Base-by-base conservation (phyloP, 2,888 invertebrate species). In the Germaria angustata region DNA sequence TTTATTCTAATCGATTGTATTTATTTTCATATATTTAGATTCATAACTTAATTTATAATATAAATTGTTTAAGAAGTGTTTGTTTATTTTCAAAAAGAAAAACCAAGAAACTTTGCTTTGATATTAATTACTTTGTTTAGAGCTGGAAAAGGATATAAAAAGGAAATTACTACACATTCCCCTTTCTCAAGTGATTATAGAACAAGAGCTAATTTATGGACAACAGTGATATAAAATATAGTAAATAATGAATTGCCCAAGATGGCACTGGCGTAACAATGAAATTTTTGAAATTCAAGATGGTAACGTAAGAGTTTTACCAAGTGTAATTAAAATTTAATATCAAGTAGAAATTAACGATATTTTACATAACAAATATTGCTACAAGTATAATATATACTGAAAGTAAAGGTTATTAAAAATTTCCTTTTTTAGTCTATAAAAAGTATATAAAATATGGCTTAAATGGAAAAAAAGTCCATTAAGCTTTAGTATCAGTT, bases 311-410 rank as follows among this genome's bases (percentile, higher is more conserved):
- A 28, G 28, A 28, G 28, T 22, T n/a, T n/a, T 11, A 44, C 11
- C 46, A 8, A 3, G 36, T 66, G 20, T 15, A 51, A 66, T 66
- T 51, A 66, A 51, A 66, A 49, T 51, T 66, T 36, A 36, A 24
- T 65, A 65, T 28, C 32, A 34, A 49, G 8, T 65, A 20, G 28
- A 65, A 34, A 65, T 65, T 65, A 20, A 46, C 20, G 34, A 34
- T 49, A 20, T 36, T 49, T 11, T 17, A 22, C 15, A n/a, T 11
- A 44, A 61, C 28, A 1, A 2, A 11, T 11, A 17, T 20, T 13
- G 6, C 6, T 3, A 28, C 28, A 28, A 28, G 4, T 5, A 20
- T 11, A 20, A 22, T 5, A 4, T 49, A 22, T 9, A 1, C 20
- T 20, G 4, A 49, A 22, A 6, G 9, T 4, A 22, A 9, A 15